Evolutionary conservation across 2,113 vertebrate genomes (phyloP).

Genomic region (Puffinus mauretanicus): DNA sequence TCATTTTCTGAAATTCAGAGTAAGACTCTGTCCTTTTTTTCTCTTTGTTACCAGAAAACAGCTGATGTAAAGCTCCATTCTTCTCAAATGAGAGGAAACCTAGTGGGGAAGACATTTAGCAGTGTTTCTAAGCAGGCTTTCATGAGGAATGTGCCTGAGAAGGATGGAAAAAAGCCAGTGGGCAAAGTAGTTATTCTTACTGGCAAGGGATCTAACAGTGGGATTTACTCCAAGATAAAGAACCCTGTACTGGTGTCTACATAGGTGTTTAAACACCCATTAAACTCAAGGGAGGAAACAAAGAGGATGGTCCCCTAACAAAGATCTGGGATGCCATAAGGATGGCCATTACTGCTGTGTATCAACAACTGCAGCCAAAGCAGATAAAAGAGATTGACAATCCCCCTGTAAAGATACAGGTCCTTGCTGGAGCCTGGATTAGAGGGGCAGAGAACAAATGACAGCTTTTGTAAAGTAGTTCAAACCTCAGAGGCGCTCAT

Average conservation of each 20-base stretch:
- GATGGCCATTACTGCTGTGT: not conserved
- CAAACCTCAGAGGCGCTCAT: not conserved
- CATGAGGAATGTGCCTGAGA: not conserved
- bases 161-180: not conserved
- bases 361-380: not conserved
- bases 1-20: not conserved
- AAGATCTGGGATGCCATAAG: not conserved
- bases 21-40: not conserved
- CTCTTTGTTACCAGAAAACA: not conserved
- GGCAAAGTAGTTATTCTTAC: not conserved
- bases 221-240: not conserved
- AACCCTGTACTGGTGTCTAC: not conserved
- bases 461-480: not conserved
- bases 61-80: not conserved
- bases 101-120: not conserved
- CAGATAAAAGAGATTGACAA: not conserved
- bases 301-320: not conserved
- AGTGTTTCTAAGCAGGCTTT: not conserved
- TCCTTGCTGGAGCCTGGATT: not conserved
- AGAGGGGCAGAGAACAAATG: not conserved
- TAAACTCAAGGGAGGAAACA: not conserved
- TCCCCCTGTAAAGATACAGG: not conserved
- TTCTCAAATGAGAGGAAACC: not conserved
- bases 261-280: not conserved
- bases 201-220: not conserved